These are phyloP conservation scores for Dolichotis patagonum DNA, from an alignment of 2,113 vertebrate species.

Conservation along the genomic window DNA sequence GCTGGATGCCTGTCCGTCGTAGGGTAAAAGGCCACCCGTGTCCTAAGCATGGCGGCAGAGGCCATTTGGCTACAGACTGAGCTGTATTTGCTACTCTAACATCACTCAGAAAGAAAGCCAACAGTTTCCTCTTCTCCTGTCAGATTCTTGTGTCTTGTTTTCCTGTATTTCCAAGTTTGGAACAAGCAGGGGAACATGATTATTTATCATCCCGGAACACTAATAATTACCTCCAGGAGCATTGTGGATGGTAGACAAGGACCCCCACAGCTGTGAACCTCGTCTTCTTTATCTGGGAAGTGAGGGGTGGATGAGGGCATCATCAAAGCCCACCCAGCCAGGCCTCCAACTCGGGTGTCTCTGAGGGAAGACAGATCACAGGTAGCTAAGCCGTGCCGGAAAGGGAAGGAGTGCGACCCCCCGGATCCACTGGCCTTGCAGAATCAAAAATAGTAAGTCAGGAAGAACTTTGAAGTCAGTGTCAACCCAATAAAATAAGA, in stretches of 20 bases:
- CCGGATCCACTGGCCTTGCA: slow-evolving; percentile 26
- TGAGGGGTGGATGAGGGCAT: not conserved
- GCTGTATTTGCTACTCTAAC: not conserved
- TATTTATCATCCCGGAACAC: not conserved
- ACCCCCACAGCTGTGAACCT: not conserved
- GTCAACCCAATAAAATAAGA: slow-evolving; percentile 47
- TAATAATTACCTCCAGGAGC: not conserved
- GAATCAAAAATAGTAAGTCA: slow-evolving; percentile 37
- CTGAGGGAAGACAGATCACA: not conserved
- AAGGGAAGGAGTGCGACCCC: slow-evolving; percentile 32
- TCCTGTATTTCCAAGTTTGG: slow-evolving; percentile 9
- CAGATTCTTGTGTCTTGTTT: not conserved
- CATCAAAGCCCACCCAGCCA: not conserved
- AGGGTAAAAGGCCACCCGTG: not conserved
- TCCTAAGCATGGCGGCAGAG: not conserved
- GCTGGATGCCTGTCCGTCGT: not conserved
- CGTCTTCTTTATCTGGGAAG: not conserved
- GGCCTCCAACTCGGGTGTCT: not conserved
- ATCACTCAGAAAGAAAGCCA: not conserved
- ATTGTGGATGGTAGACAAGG: not conserved
- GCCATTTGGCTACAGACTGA: not conserved
- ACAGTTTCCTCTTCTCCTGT: slow-evolving; percentile 3
- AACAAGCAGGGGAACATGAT: not conserved
- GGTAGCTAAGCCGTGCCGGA: not conserved
- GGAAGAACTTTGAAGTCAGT: slow-evolving; percentile 21